Conservation (phyloP, 2,113 vertebrate genomes). For the Nestor notabilis region DNA sequence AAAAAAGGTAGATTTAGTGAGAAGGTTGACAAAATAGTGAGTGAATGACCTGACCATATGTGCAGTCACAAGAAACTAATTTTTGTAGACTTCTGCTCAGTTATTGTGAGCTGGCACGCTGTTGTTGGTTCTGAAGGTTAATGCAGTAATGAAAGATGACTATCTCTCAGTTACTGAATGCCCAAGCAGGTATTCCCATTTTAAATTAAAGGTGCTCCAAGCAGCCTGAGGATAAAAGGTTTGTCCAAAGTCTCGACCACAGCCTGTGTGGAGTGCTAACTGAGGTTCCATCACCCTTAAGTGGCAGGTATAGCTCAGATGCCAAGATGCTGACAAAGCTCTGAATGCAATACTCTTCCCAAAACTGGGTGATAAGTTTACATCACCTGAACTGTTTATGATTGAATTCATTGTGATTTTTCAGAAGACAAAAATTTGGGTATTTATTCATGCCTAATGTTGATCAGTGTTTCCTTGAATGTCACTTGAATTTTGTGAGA, state of each 20-base stretch:
- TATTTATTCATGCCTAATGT: neutral
- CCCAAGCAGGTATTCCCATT: constrained; percentile 5
- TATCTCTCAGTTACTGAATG: constrained; percentile 47
- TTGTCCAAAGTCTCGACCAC: neutral
- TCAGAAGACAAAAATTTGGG: neutral
- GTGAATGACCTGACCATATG: neutral
- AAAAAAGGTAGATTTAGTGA: neutral
- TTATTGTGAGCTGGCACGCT: neutral
- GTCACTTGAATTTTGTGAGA: neutral
- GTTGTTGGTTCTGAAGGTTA: constrained; percentile 63
- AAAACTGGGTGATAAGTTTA: neutral
- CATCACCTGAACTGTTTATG: neutral
- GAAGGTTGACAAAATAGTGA: neutral
- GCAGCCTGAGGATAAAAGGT: neutral
- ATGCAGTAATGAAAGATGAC: constrained; percentile 66
- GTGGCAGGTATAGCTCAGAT: neutral
- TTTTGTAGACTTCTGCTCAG: constrained; percentile 49
- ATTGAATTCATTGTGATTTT: neutral
- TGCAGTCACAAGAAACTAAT: constrained; percentile 53
- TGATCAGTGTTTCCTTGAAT: neutral
- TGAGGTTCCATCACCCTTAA: accelerated
- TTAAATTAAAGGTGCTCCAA: constrained; percentile 21
- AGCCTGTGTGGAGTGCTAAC: neutral
- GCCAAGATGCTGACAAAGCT: neutral
- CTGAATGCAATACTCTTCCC: neutral